phyloP scores from a whole-genome alignment of 2,797 vertebrate genomes.

The Thamnophis elegans region DNA sequence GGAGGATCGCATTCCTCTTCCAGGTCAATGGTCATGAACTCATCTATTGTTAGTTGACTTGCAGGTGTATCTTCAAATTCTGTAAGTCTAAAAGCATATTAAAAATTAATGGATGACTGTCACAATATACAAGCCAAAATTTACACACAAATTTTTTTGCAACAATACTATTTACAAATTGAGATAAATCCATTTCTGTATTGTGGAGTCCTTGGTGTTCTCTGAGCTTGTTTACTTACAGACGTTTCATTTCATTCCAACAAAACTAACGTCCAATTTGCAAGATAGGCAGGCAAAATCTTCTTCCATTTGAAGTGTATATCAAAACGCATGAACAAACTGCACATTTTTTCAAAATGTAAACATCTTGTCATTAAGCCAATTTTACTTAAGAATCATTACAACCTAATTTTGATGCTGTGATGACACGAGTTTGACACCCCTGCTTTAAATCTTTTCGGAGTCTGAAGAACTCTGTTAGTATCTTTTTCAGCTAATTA shows the following conservation, averaged over 20 bases:
- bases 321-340: not conserved
- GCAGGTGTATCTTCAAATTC: conserved; percentile 97
- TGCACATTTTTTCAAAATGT: not conserved
- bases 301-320: not conserved
- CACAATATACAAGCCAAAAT: not conserved
- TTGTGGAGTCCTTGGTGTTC: not conserved
- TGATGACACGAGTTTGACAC: too few relatives aligned
- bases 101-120: conserved; percentile 25
- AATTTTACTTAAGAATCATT: not conserved
- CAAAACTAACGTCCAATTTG: not conserved
- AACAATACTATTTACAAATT: not conserved
- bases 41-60: conserved; percentile 92
- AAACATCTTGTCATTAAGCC: not conserved
- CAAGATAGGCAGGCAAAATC: not conserved
- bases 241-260: not conserved
- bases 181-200: not conserved
- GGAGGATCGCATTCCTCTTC: conserved; percentile 95
- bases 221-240: not conserved
- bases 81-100: conserved; percentile 75
- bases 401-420: not conserved
- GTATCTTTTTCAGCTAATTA: not conserved
- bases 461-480: not conserved
- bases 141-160: not conserved
- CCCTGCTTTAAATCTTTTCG: not conserved
- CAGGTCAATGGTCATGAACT: conserved; percentile 93